Evolutionary conservation across 2,797 vertebrate species (phyloP).

Genomic region (Gephyroberyx darwinii): DNA sequence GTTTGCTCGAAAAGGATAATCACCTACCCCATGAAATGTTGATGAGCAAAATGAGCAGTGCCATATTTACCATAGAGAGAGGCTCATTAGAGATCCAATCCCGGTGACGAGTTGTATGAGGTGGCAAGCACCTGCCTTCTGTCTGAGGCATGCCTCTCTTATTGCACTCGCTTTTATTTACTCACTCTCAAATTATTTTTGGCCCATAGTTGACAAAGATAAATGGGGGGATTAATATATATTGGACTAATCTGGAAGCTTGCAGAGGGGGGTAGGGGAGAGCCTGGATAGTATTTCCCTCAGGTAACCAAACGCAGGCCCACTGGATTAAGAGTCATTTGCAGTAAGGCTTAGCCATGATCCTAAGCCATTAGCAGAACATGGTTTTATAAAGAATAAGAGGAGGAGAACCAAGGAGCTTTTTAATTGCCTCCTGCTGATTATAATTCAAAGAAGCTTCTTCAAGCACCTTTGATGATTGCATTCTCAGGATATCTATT

Average conservation of each 20-base stretch:
- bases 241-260: constrained; percentile 92
- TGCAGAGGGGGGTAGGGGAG: constrained; percentile 80
- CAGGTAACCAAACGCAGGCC: constrained; percentile 92
- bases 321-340: constrained; percentile 98
- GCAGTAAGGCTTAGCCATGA: constrained; percentile 92
- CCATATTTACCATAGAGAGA: constrained; percentile 81
- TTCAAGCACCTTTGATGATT: constrained; percentile 24
- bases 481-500: constrained; percentile 4
- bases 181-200: constrained; percentile 90
- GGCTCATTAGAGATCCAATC: constrained; percentile 86
- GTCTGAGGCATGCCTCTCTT: constrained; percentile 82
- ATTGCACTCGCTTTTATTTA: constrained; percentile 87
- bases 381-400: constrained; percentile 82
- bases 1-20: constrained; percentile 79
- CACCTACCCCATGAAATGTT: constrained; percentile 82
- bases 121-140: constrained; percentile 90
- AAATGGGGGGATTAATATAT: constrained; percentile 90
- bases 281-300: constrained; percentile 95
- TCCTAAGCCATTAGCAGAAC: constrained; percentile 92
- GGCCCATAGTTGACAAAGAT: constrained; percentile 85
- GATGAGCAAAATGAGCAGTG: constrained; percentile 79
- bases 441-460: constrained; percentile 73
- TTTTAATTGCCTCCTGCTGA: constrained; percentile 85
- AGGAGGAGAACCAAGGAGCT: constrained; percentile 70
- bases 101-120: constrained; percentile 83